Conservation (phyloP, 1,140 invertebrate genomes). For the Brachionus asplanchnoidis region DNA sequence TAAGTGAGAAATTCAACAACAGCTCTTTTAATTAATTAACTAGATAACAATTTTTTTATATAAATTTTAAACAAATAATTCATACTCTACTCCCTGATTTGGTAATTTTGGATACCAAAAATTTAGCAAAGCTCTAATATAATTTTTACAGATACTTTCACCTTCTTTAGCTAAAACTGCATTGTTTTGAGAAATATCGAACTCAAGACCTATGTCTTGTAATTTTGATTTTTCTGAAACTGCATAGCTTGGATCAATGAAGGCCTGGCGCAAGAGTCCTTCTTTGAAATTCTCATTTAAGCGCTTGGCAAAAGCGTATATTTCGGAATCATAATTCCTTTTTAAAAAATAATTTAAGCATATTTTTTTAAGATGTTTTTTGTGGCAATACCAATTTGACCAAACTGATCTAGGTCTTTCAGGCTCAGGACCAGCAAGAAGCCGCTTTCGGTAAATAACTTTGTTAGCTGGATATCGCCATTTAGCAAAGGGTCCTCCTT, state of each 20-base stretch:
- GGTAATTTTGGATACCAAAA: conserved; percentile 68
- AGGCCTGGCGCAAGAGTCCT: conserved; percentile 67
- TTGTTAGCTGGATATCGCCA: conserved; percentile 40
- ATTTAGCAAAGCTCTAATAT: conserved; percentile 63
- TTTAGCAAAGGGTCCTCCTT: conserved; percentile 37
- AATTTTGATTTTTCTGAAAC: conserved; percentile 64
- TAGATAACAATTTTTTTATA: background rate
- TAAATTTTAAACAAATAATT: background rate
- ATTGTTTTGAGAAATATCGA: conserved; percentile 65
- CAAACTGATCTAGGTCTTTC: conserved; percentile 48
- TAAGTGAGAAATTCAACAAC: conserved; percentile 66
- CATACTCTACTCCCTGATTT: conserved; percentile 63
- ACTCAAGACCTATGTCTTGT: conserved; percentile 62
- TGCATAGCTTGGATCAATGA: conserved; percentile 64
- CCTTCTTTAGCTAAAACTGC: conserved; percentile 62
- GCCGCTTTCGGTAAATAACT: conserved; percentile 46
- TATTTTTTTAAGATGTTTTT: background rate
- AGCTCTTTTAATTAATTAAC: conserved; percentile 56
- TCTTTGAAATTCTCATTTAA: conserved; percentile 76
- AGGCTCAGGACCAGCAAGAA: conserved; percentile 48
- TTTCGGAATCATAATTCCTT: conserved; percentile 78
- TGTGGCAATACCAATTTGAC: conserved; percentile 47
- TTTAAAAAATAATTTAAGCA: conserved; percentile 14
- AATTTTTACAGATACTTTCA: conserved; percentile 60
- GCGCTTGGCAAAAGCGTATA: conserved; percentile 78